These are phyloP conservation scores for Chrysaora quinquecirrha DNA, from an alignment of 30 jellyfish, hydroid and myxozoan species.

Conservation along the genomic window DNA sequence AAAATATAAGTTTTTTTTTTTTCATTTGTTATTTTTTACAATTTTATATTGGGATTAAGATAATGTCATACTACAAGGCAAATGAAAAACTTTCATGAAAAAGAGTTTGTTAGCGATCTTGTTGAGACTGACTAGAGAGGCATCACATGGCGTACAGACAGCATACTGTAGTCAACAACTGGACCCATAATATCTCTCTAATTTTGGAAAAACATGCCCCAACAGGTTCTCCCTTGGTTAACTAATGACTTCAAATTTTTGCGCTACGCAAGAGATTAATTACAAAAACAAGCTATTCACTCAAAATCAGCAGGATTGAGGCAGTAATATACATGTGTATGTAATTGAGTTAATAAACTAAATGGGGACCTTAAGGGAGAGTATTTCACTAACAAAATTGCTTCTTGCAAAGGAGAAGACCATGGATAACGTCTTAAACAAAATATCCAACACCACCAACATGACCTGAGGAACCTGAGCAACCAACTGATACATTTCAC, in stretches of 20 bases:
- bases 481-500: no score
- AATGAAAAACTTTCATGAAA: not conserved
- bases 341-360: not conserved
- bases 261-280: not conserved
- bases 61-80: conserved; percentile 5
- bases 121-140: not conserved
- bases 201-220: not conserved
- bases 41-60: no score
- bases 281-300: not conserved
- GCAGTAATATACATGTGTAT: not conserved
- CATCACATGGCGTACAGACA: not conserved
- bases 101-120: not conserved
- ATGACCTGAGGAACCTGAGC: no score
- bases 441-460: not conserved
- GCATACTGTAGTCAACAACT: not conserved
- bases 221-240: not conserved
- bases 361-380: not conserved
- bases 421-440: not conserved
- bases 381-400: not conserved
- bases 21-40: no score
- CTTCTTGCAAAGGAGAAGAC: not conserved
- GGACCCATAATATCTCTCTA: not conserved
- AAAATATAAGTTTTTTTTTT: no score
- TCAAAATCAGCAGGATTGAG: not conserved
- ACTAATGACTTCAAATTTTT: not conserved